Conservation (phyloP, 2,797 vertebrate species). For the Macrochelys suwanniensis region DNA sequence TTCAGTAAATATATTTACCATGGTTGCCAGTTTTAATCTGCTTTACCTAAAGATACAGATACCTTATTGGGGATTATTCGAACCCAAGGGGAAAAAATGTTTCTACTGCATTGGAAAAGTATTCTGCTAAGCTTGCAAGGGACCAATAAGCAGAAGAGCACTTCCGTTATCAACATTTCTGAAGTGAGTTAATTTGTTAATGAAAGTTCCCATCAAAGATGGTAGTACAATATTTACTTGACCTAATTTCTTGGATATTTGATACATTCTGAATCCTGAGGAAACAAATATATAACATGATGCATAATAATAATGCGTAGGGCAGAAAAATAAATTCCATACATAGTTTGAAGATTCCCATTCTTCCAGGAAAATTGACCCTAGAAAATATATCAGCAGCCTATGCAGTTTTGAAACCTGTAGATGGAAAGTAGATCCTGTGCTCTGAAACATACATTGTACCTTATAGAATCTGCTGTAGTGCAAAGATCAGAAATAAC, state of each 20-base stretch:
- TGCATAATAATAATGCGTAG: not conserved
- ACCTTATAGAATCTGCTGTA: not conserved
- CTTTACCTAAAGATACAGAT: slow-evolving; percentile 29
- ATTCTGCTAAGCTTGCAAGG: slow-evolving; percentile 20
- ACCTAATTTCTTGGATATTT: slow-evolving; percentile 1
- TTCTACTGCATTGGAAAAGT: not conserved
- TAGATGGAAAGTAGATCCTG: not conserved
- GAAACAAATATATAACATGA: not conserved
- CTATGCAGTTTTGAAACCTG: not conserved
- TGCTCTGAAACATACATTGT: not conserved
- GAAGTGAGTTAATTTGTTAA: slow-evolving; percentile 10
- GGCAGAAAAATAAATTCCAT: not conserved
- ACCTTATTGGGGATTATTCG: slow-evolving; percentile 41
- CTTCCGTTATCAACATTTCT: not conserved
- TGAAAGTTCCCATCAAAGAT: not conserved
- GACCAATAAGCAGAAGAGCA: not conserved
- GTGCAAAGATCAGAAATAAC: not conserved
- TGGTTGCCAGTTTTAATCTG: slow-evolving; percentile 51
- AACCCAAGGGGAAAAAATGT: not conserved
- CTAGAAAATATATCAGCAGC: not conserved
- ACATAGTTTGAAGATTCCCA: not conserved
- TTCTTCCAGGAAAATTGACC: not conserved
- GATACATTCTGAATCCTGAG: not conserved
- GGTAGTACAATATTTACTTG: not conserved
- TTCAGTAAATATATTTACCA: slow-evolving; percentile 34